Conservation (phyloP, 2,888 invertebrate genomes). For the Drosophila melanosoma region DNA sequence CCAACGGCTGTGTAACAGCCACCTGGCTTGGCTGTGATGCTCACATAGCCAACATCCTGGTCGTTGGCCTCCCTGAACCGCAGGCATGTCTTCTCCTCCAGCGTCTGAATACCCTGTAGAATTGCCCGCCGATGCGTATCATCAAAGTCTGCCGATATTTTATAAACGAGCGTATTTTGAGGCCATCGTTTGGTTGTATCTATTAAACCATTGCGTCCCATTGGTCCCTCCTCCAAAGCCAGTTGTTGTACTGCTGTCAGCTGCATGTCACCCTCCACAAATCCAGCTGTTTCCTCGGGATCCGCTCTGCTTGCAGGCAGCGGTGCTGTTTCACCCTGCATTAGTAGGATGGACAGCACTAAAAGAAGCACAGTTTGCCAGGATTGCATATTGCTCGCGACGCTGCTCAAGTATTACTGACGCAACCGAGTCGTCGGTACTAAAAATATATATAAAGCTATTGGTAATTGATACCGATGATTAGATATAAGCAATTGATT, state of each 20-base stretch:
- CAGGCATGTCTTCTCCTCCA: constrained; percentile 90
- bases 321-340: constrained; percentile 26
- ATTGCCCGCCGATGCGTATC: constrained; percentile 87
- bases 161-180: constrained; percentile 88
- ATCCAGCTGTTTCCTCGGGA: constrained; percentile 91
- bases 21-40: constrained; percentile 76
- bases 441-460: constrained; percentile 48
- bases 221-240: constrained; percentile 31
- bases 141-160: constrained; percentile 74
- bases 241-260: constrained; percentile 85
- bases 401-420: constrained; percentile 43
- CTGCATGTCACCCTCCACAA: constrained; percentile 91
- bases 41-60: constrained; percentile 63
- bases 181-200: constrained; percentile 87
- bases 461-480: constrained; percentile 16
- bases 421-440: constrained; percentile 11
- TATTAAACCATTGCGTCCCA: constrained; percentile 87
- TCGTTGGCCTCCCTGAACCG: constrained; percentile 88
- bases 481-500: constrained; percentile 54
- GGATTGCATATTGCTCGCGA: constrained; percentile 52
- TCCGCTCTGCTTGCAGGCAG: constrained; percentile 83
- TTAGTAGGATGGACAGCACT: constrained; percentile 33
- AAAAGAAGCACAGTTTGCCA: constrained; percentile 24
- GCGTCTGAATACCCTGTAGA: constrained; percentile 88
- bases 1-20: constrained; percentile 94